Conservation (phyloP, 1,140 invertebrate genomes). For the Myzus persicae region DNA sequence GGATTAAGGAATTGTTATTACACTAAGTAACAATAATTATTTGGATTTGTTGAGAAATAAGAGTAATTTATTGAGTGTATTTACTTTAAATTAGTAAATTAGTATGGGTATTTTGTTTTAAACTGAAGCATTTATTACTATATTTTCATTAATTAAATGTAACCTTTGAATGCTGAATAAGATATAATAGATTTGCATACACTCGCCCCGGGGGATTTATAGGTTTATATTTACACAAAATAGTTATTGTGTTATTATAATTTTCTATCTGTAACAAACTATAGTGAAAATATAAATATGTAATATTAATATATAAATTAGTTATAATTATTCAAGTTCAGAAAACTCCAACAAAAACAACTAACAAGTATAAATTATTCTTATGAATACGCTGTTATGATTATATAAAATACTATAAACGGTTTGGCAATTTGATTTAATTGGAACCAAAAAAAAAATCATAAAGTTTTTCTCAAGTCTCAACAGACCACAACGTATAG, state of each 20-base stretch:
- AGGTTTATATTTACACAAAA: background rate
- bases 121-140: background rate
- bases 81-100: background rate
- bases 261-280: background rate
- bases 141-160: background rate
- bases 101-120: background rate
- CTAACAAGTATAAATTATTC: background rate
- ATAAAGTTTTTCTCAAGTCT: background rate
- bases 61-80: background rate
- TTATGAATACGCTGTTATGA: background rate
- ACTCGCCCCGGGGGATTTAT: background rate
- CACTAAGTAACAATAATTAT: background rate
- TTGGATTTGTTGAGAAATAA: conserved; percentile 1
- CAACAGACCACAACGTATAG: background rate
- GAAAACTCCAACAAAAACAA: background rate
- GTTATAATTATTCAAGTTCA: background rate
- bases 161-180: background rate
- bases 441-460: background rate
- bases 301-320: no score
- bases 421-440: background rate
- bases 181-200: background rate
- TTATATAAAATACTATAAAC: background rate
- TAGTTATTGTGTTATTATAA: background rate
- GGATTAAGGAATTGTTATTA: background rate
- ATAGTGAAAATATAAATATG: background rate